Conservation (phyloP, 1,140 invertebrate species). For the Drosophila bifasciata region DNA sequence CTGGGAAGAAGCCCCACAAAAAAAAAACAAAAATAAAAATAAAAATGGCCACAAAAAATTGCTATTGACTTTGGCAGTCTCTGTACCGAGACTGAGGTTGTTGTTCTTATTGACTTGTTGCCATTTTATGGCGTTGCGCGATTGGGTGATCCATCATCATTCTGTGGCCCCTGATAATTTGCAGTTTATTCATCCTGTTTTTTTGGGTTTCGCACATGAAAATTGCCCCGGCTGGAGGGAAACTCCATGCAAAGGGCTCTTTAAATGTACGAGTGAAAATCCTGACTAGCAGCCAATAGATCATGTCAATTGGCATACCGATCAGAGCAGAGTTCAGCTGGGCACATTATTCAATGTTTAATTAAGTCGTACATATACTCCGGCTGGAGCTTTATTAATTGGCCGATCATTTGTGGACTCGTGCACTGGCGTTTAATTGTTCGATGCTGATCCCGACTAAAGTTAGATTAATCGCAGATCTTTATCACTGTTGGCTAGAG, state of each 20-base stretch:
- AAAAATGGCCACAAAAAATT: slow-evolving; percentile 78
- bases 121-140: slow-evolving; percentile 73
- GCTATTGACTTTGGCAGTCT: slow-evolving; percentile 65
- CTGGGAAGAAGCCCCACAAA: slow-evolving; percentile 24
- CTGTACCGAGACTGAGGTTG: slow-evolving; percentile 38
- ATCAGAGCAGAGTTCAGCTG: slow-evolving; percentile 27
- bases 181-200: slow-evolving; percentile 50
- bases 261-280: not conserved
- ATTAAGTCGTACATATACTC: slow-evolving; percentile 60
- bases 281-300: slow-evolving; percentile 33
- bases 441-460: slow-evolving; percentile 48
- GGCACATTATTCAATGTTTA: slow-evolving; percentile 64
- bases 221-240: slow-evolving; percentile 28
- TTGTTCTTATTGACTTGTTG: slow-evolving; percentile 79
- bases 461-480: slow-evolving; percentile 67
- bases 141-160: slow-evolving; percentile 80
- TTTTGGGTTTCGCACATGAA: slow-evolving; percentile 51
- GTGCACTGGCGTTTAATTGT: not conserved
- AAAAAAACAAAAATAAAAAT: slow-evolving; percentile 44
- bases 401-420: slow-evolving; percentile 57
- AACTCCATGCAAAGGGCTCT: slow-evolving; percentile 4
- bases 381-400: slow-evolving; percentile 73
- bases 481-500: slow-evolving; percentile 52
- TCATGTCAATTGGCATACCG: slow-evolving; percentile 26
- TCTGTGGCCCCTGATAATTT: slow-evolving; percentile 65